Evolutionary conservation across 2,888 invertebrate species (phyloP), one percentile per base, ranked within the genome.

Genomic region (Diaphora mendica): DNA sequence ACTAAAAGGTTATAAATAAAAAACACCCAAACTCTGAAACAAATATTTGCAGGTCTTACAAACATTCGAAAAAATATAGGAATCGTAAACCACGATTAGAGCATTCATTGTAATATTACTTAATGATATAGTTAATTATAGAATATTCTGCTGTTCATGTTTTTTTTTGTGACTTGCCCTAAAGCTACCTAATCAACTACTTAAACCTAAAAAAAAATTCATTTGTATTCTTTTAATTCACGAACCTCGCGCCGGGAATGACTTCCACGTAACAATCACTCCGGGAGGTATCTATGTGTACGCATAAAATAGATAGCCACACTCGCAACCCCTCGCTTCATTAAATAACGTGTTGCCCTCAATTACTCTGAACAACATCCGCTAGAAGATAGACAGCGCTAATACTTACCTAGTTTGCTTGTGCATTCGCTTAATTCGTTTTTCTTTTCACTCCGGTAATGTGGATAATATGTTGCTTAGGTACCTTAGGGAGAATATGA

Each of bases 291-390:
- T 67, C 17, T 30, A 42, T 48, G 33, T 13, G 30, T 48, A 67
- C 48, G 23, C 67, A 74, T 82, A 74, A 80, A 80, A 77, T 76
- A 82, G 42, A 65, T 64, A 33, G 51, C 35, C 20, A 64, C 76
- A 68, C 65, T 68, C 75, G n/a, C 65, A 42, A 55, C 64, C 67
- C 66, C 70, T 64, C 48, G 62, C 70, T 67, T 71, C 81, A 74
- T 82, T 82, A 83, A 80, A 79, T 79, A 77, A 65, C 72, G 39
- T 72, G 20, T 68, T 80, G 72, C 78, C 74, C 74, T 77, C 79
- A 77, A 82, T 83, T 81, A 83, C 76, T 76, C 77, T 73, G 77
- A 79, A 82, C 81, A 71, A 72, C 72, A 79, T 79, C 77, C 79
- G 74, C 64, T 66, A 72, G 71, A 81, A 83, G 81, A 82, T 77